Conservation (phyloP, 2,113 vertebrate species). For the Lophochroa leadbeateri region DNA sequence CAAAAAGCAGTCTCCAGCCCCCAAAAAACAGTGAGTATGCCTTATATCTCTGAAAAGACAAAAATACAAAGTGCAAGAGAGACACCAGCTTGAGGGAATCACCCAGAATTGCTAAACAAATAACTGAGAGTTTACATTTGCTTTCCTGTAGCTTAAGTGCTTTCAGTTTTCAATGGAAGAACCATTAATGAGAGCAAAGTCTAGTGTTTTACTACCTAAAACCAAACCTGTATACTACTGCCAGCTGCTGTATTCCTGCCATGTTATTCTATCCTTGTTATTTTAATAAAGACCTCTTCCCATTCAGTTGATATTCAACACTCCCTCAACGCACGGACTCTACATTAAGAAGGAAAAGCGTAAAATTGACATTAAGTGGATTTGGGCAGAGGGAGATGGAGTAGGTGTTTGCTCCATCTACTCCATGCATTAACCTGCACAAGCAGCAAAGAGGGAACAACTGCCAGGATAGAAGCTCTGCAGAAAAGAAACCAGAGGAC, state of each 20-base stretch:
- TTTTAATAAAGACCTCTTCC: neutral
- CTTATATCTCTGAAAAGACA: neutral
- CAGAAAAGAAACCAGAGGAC: slow-evolving; percentile 9
- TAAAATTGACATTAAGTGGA: neutral
- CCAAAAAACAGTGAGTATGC: neutral
- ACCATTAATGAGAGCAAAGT: neutral
- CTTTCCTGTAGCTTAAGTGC: neutral
- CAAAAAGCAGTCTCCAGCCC: neutral
- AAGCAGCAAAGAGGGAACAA: neutral
- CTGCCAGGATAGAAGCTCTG: neutral
- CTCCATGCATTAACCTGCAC: neutral
- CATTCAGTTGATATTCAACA: neutral
- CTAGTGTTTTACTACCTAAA: neutral
- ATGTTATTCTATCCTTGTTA: neutral
- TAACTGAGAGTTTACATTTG: neutral
- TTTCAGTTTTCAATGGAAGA: neutral
- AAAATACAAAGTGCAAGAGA: neutral
- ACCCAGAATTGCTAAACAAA: neutral
- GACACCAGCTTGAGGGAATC: neutral
- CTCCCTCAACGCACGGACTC: rapidly evolving
- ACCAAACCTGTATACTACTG: neutral
- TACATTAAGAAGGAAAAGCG: neutral
- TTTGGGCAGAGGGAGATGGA: neutral
- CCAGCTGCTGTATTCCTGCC: neutral
- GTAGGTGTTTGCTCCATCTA: slow-evolving; percentile 4